Percentiles rank a stretch among this genome's conserved stretches.
Conservation (phyloP, 2,797 vertebrate genomes). For the Pristis pectinata region DNA sequence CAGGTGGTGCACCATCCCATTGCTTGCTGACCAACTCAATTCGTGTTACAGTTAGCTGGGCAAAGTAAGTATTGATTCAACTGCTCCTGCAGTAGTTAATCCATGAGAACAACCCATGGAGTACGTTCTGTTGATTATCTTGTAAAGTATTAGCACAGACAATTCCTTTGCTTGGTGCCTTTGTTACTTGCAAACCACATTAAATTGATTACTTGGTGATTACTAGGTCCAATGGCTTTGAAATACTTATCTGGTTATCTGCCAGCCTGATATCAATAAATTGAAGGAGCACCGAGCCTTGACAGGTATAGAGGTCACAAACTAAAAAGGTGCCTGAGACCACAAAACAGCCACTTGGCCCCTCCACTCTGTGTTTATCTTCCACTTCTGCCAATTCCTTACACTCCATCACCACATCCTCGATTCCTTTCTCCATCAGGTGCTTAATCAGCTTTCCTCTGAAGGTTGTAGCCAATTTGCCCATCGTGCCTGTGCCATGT, state of each 20-base stretch:
- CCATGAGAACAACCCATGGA: background rate
- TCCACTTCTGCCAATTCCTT: background rate
- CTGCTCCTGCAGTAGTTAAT: background rate
- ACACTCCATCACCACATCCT: background rate
- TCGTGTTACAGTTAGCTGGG: background rate
- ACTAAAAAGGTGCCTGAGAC: too few relatives aligned
- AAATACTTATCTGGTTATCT: background rate
- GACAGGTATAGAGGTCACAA: background rate
- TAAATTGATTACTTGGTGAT: background rate
- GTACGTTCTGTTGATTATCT: background rate
- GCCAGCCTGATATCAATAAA: background rate
- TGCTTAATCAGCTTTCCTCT: background rate
- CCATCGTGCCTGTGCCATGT: background rate
- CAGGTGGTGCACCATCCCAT: background rate
- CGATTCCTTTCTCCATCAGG: background rate
- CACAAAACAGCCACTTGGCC: background rate
- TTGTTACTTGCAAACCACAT: too few relatives aligned
- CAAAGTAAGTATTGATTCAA: background rate
- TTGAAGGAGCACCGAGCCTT: background rate
- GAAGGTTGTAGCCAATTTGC: background rate
- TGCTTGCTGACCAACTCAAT: background rate
- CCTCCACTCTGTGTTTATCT: background rate
- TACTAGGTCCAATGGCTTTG: background rate
- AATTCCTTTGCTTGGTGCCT: background rate
- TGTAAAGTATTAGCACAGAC: background rate